Evolutionary conservation across 2,888 invertebrate genomes (phyloP), one percentile per base, ranked within the genome.

Genomic region (Phyllotreta cruciferae): DNA sequence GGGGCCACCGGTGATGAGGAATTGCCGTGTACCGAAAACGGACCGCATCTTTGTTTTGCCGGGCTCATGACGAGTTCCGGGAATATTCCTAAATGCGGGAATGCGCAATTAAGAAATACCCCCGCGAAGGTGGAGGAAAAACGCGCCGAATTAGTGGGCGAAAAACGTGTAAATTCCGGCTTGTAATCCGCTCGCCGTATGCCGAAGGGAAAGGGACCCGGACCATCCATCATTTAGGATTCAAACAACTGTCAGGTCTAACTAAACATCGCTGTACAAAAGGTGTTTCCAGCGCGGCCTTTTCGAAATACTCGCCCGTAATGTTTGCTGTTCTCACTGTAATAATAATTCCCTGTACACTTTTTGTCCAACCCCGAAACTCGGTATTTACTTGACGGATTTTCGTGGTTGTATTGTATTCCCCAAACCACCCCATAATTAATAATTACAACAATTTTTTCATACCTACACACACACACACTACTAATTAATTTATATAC

Each of bases 321-420:
- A 71, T 73, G 73, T 73, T 73, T 73, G 72, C 71, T 69, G 71
- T 73, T 73, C 73, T 73, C 73, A 73, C 73, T 73, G n/a, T n/a
- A n/a, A n/a, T n/a, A n/a, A 68, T 67, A 24, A 24, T 24, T 24
- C 24, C 24, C 24, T 69, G 65, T 66, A 67, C 67, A 68, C 67
- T 64, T 64, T 63, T 70, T 72, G 72, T 73, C 71, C 71, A 68
- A n/a, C n/a, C 70, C 67, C 71, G 72, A 72, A 72, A 71, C 72
- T 71, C 67, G 71, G 67, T 72, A 69, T 73, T 73, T 73, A 68
- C 71, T 70, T 66, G 67, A 64, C 60, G 70, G 73, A 73, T 72
- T 71, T 73, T 67, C 70, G 62, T 65, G 62, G 66, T 68, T 65
- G 68, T 66, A 69, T 71, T 70, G 70, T 68, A 63, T 57, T 58